Evolutionary conservation across 2,797 vertebrate genomes (phyloP).

Genomic region (Tolypeutes matacus): DNA sequence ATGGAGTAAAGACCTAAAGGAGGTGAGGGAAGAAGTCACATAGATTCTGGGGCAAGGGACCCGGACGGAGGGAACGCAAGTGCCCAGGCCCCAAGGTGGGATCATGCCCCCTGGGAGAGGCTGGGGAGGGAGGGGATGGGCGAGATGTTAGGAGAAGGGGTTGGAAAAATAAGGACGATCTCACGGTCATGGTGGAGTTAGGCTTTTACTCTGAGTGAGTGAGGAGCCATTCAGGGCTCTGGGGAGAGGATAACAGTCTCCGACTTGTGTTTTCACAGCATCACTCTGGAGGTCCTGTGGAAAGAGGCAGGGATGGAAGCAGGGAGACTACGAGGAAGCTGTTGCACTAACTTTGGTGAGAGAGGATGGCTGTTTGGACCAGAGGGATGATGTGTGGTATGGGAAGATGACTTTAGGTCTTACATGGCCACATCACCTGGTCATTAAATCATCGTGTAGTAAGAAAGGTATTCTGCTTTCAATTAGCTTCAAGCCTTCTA

Average conservation of each 20-base stretch:
- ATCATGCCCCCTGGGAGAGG: too few relatives aligned
- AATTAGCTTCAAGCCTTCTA: background rate
- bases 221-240: background rate
- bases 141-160: background rate
- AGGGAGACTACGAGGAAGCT: accelerated
- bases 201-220: background rate
- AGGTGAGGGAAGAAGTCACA: background rate
- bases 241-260: background rate
- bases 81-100: background rate
- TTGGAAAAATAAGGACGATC: accelerated
- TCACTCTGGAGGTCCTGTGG: background rate
- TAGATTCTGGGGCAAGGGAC: background rate
- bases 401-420: background rate
- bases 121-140: background rate
- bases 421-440: accelerated
- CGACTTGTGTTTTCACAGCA: too few relatives aligned
- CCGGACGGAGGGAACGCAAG: background rate
- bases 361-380: accelerated
- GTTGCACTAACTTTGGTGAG: too few relatives aligned
- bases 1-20: background rate
- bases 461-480: background rate
- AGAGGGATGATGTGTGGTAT: background rate
- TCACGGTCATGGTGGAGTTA: background rate
- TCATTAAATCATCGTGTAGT: background rate
- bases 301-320: accelerated